Evolutionary conservation across 2,797 vertebrate species (phyloP).

Genomic region (Poecile montanus): DNA sequence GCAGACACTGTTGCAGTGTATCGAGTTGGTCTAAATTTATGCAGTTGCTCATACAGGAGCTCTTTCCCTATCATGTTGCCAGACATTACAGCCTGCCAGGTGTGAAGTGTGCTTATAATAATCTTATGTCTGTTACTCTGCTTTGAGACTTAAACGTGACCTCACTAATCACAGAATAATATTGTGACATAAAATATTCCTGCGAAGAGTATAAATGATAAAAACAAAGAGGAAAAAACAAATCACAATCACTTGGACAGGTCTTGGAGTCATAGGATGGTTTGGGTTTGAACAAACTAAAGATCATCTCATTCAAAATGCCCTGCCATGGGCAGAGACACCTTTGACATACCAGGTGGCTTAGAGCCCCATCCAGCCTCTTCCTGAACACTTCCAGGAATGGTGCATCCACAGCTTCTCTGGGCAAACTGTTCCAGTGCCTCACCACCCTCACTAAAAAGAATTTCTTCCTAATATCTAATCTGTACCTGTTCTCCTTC

Average conservation of each 20-base stretch:
- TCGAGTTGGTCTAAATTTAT: not conserved
- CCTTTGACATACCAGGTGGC: not conserved
- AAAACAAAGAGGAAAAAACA: not conserved
- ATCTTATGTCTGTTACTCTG: not conserved
- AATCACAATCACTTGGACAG: not conserved
- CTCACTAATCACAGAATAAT: not conserved
- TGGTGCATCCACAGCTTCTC: not conserved
- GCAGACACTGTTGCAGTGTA: not conserved
- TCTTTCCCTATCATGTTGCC: not conserved
- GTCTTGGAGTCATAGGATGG: not conserved
- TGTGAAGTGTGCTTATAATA: not conserved
- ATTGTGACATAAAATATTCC: not conserved
- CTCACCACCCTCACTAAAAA: not conserved
- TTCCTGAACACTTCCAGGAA: not conserved
- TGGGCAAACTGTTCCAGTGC: not conserved
- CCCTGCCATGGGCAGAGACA: not conserved
- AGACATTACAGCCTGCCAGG: not conserved
- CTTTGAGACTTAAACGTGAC: not conserved
- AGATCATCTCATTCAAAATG: not conserved
- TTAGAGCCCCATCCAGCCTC: not conserved
- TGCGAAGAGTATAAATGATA: not conserved
- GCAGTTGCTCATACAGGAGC: not conserved
- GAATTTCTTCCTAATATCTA: not conserved
- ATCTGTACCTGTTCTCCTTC: not conserved
- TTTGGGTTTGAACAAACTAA: fast-evolving